Percentiles rank a stretch among this genome's conserved stretches.
phyloP scores from a whole-genome alignment of 2,113 vertebrate genomes.

The Haemorhous mexicanus region DNA sequence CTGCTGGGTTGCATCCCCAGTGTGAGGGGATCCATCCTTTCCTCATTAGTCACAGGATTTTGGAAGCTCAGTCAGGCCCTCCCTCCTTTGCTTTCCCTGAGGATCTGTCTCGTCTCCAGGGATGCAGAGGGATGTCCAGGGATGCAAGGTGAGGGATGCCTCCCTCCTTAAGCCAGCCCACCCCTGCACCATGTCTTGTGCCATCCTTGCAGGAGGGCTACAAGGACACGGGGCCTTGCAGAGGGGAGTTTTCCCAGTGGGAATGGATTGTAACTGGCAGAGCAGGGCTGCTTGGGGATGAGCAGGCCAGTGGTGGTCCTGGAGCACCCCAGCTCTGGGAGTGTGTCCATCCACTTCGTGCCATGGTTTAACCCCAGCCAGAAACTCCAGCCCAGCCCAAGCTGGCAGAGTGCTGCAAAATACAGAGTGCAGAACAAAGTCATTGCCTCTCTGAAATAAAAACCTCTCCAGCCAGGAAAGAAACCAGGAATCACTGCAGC shows the following conservation, averaged over 20 bases:
- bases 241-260: not conserved
- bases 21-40: not conserved
- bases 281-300: not conserved
- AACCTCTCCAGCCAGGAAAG: not conserved
- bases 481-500: not conserved
- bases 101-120: not conserved
- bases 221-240: not conserved
- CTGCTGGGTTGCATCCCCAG: not conserved
- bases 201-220: not conserved
- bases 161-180: not conserved
- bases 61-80: not conserved
- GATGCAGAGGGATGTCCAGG: too few species aligned
- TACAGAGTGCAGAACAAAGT: not conserved
- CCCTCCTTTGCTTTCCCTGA: not conserved
- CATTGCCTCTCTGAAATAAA: not conserved
- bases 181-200: not conserved
- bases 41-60: fast-evolving
- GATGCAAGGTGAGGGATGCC: not conserved
- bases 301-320: not conserved
- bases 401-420: not conserved
- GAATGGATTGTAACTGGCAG: not conserved
- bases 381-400: not conserved
- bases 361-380: not conserved
- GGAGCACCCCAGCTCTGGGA: fast-evolving
- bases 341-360: fast-evolving